phyloP scores from a whole-genome alignment of 2,113 vertebrate species.

The Pica pica region DNA sequence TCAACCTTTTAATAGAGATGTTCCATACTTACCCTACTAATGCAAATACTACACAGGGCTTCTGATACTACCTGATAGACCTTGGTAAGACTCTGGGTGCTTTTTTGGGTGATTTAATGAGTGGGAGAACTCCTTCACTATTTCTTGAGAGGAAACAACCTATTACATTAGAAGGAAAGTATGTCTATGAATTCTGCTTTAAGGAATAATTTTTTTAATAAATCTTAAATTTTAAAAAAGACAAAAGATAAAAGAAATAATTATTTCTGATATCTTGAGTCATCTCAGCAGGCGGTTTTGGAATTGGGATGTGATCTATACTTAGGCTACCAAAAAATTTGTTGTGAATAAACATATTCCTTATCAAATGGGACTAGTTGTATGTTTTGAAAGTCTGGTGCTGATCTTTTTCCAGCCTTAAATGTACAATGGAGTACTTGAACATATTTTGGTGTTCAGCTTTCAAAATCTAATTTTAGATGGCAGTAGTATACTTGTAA shows the following conservation, averaged over 20 bases:
- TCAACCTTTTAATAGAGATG: not conserved
- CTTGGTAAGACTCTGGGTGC: fast-evolving
- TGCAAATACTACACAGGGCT: not conserved
- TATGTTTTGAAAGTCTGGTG: not conserved
- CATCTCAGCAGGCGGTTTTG: not conserved
- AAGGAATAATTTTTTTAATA: not conserved
- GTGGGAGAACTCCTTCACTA: not conserved
- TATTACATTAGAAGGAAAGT: not conserved
- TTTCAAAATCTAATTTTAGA: not conserved
- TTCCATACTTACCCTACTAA: not conserved
- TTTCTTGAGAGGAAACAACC: not conserved
- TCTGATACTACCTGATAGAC: not conserved
- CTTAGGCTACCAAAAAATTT: not conserved
- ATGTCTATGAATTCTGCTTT: not conserved
- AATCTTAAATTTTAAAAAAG: not conserved
- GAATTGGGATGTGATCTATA: not conserved
- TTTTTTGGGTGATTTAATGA: not conserved
- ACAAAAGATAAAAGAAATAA: not conserved
- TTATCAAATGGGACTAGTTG: not conserved
- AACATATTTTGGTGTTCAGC: not conserved
- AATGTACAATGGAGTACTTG: not conserved
- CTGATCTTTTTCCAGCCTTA: not conserved
- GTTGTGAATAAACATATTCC: not conserved
- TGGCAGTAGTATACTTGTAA: not conserved
- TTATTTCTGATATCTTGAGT: not conserved